Conservation (phyloP, 1,140 invertebrate species). For the Zaprionus ornatus region DNA sequence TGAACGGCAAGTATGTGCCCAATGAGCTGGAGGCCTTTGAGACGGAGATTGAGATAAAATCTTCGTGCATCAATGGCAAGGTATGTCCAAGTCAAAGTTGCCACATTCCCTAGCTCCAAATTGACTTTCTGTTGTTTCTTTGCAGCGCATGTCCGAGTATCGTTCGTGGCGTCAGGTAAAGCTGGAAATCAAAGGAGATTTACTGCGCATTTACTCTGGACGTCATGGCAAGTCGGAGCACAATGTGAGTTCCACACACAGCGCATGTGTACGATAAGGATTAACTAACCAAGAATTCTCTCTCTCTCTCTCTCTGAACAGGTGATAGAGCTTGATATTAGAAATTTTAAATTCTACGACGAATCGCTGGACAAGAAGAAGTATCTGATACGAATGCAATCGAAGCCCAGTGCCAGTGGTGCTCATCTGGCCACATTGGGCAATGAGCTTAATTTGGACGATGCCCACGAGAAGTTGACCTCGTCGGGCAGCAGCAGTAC, state of each 20-base stretch:
- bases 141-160: slow-evolving; percentile 79
- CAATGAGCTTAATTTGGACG: slow-evolving; percentile 77
- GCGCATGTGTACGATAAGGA: not conserved
- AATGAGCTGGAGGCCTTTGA: slow-evolving; percentile 81
- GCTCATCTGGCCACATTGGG: slow-evolving; percentile 70
- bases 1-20: slow-evolving; percentile 80
- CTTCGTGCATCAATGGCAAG: slow-evolving; percentile 82
- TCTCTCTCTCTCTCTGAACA: slow-evolving; percentile 12
- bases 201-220: slow-evolving; percentile 78
- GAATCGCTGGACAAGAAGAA: slow-evolving; percentile 82
- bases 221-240: slow-evolving; percentile 78
- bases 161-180: slow-evolving; percentile 83
- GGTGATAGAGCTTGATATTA: slow-evolving; percentile 83
- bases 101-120: not conserved
- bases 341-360: slow-evolving; percentile 82
- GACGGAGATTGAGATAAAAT: slow-evolving; percentile 82
- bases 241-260: slow-evolving; percentile 57
- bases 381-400: slow-evolving; percentile 81
- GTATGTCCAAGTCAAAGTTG: slow-evolving; percentile 34
- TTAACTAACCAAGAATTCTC: not conserved
- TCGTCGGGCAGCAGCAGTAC: slow-evolving; percentile 68
- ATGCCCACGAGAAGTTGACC: slow-evolving; percentile 62
- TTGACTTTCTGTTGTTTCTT: not conserved
- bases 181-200: slow-evolving; percentile 79
- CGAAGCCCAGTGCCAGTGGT: slow-evolving; percentile 65